Base-by-base conservation (phyloP, 2,113 vertebrate species). In the Holacanthus passer region DNA sequence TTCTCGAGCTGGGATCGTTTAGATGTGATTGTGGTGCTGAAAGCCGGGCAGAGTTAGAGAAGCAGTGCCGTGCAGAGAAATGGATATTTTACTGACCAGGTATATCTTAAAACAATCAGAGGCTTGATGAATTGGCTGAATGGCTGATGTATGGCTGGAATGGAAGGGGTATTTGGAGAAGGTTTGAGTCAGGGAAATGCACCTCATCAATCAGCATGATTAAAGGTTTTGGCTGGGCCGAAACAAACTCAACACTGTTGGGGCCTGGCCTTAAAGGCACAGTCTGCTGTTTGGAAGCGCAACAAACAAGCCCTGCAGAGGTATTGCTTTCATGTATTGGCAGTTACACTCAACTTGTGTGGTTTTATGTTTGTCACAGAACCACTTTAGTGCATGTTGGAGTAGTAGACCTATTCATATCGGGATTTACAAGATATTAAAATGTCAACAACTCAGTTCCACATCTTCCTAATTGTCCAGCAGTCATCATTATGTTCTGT, bases 191-290 rank as follows among this genome's bases (percentile, higher is more conserved):
- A 90, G 91, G 91, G 85, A 89, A 93, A 90, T 91, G 87, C 87
- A 92, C 90, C 89, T 89, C 91, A 94, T 94, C 92, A 91, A 93
- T 94, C 88, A 91, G 89, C 67, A 66, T 94, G 89, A 93, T 91
- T 90, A 93, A 93, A 89, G 87, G 90, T 86, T 92, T 90, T 89
- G 91, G 91, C 90, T 31, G 50, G 73, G 77, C 81, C 73, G 65
- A 92, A 92, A 91, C 88, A 91, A 92, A 90, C 91, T 87, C 76
- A 68, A 86, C 90, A 73, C 68, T 63, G 85, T 29, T 35, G 86
- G 76, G 84, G 86, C 81, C 86, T 56, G 81, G 79, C 83, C 84
- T 90, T 93, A 94, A 93, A 94, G 90, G 79, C 50, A 79, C 64
- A 89, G 87, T 53, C 77, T 5, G 3, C 48, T 69, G 14, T 68